Percentiles rank a stretch among this genome's conserved stretches.
phyloP scores from a whole-genome alignment of 2,888 invertebrate genomes.

The Stenoptilia bipunctidactyla region DNA sequence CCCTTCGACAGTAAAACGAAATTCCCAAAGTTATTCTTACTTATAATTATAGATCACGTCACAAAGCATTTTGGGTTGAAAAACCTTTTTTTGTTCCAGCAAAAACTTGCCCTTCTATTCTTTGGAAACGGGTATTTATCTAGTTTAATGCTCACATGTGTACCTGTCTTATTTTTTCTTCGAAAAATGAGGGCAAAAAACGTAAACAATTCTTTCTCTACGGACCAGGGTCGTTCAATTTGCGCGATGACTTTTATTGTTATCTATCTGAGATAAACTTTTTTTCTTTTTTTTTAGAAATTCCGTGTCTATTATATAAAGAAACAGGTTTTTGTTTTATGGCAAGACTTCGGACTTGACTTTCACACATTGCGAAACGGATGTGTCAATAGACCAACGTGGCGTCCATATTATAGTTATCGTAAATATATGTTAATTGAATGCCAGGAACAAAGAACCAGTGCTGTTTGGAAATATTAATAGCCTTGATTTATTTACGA shows the following conservation, averaged over 20 bases:
- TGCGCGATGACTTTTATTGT: no score
- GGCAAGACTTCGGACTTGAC: not conserved
- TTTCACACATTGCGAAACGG: constrained; percentile 1
- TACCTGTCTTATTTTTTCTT: constrained; percentile 36
- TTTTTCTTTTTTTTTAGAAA: no score
- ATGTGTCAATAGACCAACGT: not conserved
- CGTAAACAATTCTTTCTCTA: constrained; percentile 51
- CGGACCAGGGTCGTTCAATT: constrained; percentile 10
- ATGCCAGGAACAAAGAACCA: not conserved
- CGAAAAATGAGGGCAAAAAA: constrained; percentile 34
- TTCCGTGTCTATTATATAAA: no score
- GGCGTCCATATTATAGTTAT: not conserved
- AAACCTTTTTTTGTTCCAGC: constrained; percentile 39
- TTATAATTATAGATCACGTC: constrained; percentile 50
- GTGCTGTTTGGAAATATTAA: not conserved
- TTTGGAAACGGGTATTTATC: constrained; percentile 37
- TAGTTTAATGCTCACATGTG: constrained; percentile 31
- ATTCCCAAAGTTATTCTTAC: constrained; percentile 64
- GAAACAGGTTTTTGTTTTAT: no score
- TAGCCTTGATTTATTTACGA: constrained; percentile 1
- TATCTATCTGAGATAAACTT: no score
- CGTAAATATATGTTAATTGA: not conserved
- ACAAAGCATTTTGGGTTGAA: constrained; percentile 52
- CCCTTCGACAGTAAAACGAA: constrained; percentile 53
- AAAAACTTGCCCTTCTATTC: constrained; percentile 49